Evolutionary conservation across 2,113 vertebrate species (phyloP), one percentile per base, ranked within the genome.

Genomic region (Takifugu flavidus): DNA sequence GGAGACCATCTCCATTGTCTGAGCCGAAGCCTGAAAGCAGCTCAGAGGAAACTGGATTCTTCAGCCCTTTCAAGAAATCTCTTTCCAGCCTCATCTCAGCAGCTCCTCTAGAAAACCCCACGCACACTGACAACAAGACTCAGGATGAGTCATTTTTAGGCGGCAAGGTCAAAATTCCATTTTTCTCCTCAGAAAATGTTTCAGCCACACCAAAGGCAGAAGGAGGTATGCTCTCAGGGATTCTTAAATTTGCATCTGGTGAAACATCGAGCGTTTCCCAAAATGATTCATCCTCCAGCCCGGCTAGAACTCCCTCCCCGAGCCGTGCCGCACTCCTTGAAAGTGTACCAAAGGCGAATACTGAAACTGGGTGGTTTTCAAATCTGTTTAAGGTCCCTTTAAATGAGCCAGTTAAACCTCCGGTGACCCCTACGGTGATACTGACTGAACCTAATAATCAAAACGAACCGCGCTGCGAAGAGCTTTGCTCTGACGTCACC

Each of bases 1-100:
- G 79, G 82, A 72, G 51, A 74, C 14, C 49, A 2, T 10, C 59
- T 15, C 26, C 67, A n/a, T 13, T 45, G 26, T 53, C 69, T 68
- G 89, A 88, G 56, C 54, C 74, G 53, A 88, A 84, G 80, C 54
- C 70, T 52, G 89, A 88, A 61, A 58, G 56, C 44, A 67, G 25
- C 71, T 26, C 73, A 56, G 74, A 91, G 34, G 88, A 87, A 65
- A 71, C 85, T 27, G 89, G 93, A 69, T 94, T 96, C 62, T 93
- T 98, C 61, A 94, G 92, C 54, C 95, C 95, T 13, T 92, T 98
- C 54, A 95, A 91, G 72, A 98, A 95, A 77, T 96, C 94, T 54
- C 78, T 96, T 12, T 95, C 93, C 60, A 93, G 92, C 0, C 83
- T 97, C 5, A 92, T 96, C 8, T 88, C 92, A 72, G 65, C 88